phyloP scores from a whole-genome alignment of 2,113 vertebrate genomes.

The Jacana jacana region DNA sequence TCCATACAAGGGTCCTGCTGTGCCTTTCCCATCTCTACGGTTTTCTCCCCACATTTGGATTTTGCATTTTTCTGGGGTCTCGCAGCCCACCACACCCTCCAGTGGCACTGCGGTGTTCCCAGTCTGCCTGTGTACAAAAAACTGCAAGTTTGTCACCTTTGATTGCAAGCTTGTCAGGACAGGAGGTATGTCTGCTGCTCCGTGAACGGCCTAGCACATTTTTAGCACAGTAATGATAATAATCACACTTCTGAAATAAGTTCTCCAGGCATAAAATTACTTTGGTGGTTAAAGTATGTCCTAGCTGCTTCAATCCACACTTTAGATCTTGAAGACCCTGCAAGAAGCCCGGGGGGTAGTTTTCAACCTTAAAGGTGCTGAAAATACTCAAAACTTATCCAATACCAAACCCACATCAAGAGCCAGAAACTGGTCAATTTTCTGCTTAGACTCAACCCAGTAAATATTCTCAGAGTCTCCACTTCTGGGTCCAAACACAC shows the following conservation, averaged over 20 bases:
- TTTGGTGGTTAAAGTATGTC: background rate
- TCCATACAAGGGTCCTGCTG: background rate
- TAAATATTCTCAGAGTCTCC: background rate
- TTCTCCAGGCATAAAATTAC: background rate
- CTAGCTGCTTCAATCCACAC: background rate
- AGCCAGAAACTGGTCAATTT: background rate
- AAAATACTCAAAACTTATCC: background rate
- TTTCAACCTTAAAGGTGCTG: background rate
- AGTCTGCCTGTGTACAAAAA: background rate
- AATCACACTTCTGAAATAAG: background rate
- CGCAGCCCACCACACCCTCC: fast-evolving
- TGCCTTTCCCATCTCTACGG: background rate
- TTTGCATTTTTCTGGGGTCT: background rate
- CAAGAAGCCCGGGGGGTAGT: background rate
- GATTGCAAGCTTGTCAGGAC: background rate
- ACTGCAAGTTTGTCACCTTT: background rate
- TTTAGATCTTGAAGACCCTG: background rate
- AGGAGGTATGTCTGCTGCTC: background rate
- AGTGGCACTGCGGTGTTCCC: fast-evolving
- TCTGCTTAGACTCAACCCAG: background rate
- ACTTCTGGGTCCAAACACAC: background rate
- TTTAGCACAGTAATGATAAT: background rate
- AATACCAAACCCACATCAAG: background rate
- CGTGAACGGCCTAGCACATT: background rate
- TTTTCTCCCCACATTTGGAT: background rate